Conservation (phyloP, 2,888 invertebrate genomes). For the Litoditis marina region DNA sequence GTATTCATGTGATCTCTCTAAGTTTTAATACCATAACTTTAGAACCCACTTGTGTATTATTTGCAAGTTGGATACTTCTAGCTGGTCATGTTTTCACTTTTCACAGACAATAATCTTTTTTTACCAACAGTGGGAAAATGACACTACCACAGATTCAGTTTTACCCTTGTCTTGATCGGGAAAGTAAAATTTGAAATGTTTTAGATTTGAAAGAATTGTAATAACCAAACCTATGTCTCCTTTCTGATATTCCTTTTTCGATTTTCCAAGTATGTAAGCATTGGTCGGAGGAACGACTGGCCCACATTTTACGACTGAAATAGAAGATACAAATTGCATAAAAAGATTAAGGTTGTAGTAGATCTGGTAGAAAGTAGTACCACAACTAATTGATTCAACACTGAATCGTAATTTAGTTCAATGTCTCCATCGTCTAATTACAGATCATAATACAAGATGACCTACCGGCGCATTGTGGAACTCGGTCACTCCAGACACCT, state of each 20-base stretch:
- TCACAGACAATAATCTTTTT: no score
- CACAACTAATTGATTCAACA: not conserved
- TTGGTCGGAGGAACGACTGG: conserved; percentile 35
- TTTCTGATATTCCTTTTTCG: conserved; percentile 30
- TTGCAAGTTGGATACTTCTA: no score
- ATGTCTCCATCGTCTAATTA: not conserved
- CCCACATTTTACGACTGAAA: conserved; percentile 36
- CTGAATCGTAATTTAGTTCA: not conserved
- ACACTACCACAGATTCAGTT: no score
- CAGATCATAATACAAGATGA: no score
- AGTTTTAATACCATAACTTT: no score
- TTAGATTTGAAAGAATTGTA: no score
- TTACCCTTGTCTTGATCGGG: no score
- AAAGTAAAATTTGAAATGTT: no score
- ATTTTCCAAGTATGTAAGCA: conserved; percentile 40
- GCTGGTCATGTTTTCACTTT: no score
- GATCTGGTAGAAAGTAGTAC: not conserved
- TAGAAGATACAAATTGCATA: not conserved
- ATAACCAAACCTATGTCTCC: conserved; percentile 33
- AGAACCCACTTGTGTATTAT: no score
- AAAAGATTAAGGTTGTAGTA: not conserved
- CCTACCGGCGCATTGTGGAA: conserved; percentile 50
- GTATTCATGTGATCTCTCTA: no score
- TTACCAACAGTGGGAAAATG: no score
- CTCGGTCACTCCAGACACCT: conserved; percentile 52